Evolutionary conservation across 2,797 vertebrate species (phyloP).

Genomic region (Chromis chromis): DNA sequence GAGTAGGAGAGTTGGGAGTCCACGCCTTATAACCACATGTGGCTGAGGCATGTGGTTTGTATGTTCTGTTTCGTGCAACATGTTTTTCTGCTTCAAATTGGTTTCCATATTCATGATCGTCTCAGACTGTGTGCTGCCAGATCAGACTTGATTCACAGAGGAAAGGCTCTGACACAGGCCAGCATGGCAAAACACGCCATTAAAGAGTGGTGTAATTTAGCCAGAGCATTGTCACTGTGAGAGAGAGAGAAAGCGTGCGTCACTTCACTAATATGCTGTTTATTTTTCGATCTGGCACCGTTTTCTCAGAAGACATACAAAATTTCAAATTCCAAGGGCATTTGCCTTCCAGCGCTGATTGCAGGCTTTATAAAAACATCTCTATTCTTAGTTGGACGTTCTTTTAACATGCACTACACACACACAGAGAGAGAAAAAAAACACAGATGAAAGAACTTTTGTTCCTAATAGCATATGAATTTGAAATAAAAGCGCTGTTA

Average conservation of each 20-base stretch:
- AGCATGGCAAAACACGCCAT: conserved; percentile 6
- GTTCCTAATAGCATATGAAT: conserved; percentile 59
- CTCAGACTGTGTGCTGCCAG: background rate
- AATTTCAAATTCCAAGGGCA: conserved; percentile 57
- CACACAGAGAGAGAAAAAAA: conserved; percentile 14
- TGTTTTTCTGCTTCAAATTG: background rate
- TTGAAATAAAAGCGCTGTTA: conserved; percentile 55
- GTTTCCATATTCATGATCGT: background rate
- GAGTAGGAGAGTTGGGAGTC: no score
- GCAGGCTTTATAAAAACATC: conserved; percentile 57
- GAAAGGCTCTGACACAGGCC: conserved; percentile 1
- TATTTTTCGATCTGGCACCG: conserved; percentile 39
- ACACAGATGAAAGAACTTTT: conserved; percentile 59
- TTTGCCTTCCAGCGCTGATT: conserved; percentile 55
- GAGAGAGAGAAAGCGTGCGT: conserved; percentile 26
- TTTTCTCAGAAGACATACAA: conserved; percentile 31
- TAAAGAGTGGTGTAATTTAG: conserved; percentile 21
- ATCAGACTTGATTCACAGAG: conserved; percentile 2
- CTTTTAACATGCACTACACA: conserved; percentile 59
- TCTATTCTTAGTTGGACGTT: conserved; percentile 51
- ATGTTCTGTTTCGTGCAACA: no score
- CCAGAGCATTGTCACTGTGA: conserved; percentile 25
- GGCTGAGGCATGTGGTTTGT: no score
- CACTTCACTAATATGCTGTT: conserved; percentile 38
- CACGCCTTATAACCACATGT: no score